phyloP scores from a whole-genome alignment of 2,888 invertebrate genomes.

The Aporophyla nigra region DNA sequence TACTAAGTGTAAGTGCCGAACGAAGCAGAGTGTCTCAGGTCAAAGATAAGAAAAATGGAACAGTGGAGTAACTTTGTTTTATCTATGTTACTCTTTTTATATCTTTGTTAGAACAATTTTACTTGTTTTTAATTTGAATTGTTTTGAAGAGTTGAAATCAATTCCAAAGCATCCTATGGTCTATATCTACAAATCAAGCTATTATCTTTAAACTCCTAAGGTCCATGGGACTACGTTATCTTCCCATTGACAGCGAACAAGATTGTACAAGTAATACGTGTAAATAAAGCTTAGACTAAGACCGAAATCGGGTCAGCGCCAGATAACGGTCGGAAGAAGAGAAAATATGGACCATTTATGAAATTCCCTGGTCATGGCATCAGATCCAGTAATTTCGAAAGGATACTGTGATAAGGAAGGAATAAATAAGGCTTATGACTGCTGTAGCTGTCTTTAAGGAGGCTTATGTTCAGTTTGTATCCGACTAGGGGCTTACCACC shows the following conservation, averaged over 20 bases:
- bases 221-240: constrained; percentile 24
- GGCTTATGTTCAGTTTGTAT: neutral
- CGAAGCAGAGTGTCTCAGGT: neutral
- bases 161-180: neutral
- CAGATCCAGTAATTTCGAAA: constrained; percentile 50
- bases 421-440: constrained; percentile 34
- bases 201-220: neutral
- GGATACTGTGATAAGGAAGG: constrained; percentile 27
- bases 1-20: neutral
- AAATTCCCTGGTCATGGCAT: constrained; percentile 35
- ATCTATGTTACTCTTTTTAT: neutral
- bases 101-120: neutral
- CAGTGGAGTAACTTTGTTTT: neutral
- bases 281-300: constrained; percentile 56
- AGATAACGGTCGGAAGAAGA: constrained; percentile 49
- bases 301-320: constrained; percentile 47
- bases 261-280: constrained; percentile 52
- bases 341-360: constrained; percentile 57
- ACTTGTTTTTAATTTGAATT: neutral
- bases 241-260: constrained; percentile 41
- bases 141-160: too few relatives aligned
- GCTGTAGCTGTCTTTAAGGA: neutral
- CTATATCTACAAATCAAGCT: neutral
- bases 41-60: neutral
- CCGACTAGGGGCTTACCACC: neutral